A percentile compares a stretch with the other conserved stretches of the same genome.
Evolutionary conservation across 2,113 vertebrate genomes (phyloP).

Genomic region (Pelusios castaneus): DNA sequence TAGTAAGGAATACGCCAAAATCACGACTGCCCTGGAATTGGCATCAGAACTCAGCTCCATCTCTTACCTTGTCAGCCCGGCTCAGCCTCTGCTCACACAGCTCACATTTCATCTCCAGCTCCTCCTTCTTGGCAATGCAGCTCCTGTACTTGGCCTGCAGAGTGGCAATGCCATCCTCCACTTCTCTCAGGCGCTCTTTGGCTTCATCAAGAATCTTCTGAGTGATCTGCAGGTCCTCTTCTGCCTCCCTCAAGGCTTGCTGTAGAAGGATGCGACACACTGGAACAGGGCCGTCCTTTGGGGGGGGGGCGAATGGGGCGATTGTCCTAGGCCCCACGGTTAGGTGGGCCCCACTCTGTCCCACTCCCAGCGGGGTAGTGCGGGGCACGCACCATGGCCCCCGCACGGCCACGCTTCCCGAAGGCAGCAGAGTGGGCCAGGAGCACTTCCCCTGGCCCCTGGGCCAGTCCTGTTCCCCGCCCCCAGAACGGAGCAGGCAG

Average conservation of each 20-base stretch:
- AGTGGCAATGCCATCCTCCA: conserved; percentile 81
- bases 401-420: no score
- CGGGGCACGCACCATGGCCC: no score
- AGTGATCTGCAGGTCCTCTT: conserved; percentile 85
- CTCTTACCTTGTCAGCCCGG: conserved; percentile 83
- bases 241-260: conserved; percentile 85
- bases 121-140: conserved; percentile 87
- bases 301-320: no score
- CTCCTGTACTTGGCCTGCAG: conserved; percentile 86
- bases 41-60: not conserved
- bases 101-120: conserved; percentile 87
- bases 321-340: no score
- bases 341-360: no score
- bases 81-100: conserved; percentile 84
- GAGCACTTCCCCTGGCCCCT: no score
- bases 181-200: conserved; percentile 78
- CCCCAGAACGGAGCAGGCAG: no score
- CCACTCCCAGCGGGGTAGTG: no score
- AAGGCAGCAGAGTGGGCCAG: no score
- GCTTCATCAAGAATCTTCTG: conserved; percentile 84
- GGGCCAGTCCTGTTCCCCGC: no score
- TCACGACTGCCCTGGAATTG: not conserved
- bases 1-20: not conserved
- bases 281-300: no score
- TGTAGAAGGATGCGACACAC: conserved; percentile 40